phyloP scores from a whole-genome alignment of 2,113 vertebrate species.

The Tragelaphus strepsiceros region DNA sequence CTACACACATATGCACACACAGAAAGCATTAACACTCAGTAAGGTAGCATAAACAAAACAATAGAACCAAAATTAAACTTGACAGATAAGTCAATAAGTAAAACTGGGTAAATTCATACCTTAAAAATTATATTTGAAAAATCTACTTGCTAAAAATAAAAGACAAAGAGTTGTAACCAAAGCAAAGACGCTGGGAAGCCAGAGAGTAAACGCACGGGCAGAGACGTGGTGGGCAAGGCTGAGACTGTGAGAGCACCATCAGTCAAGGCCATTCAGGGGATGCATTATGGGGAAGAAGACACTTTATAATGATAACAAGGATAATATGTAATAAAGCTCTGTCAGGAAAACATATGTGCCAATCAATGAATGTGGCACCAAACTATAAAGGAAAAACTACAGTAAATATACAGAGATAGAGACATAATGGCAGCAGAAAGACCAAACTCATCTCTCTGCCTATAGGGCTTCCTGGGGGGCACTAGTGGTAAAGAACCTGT shows the following conservation, averaged over 20 bases:
- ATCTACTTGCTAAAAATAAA: neutral
- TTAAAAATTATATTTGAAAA: neutral
- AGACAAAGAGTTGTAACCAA: neutral
- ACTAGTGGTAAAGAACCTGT: neutral
- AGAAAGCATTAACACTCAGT: neutral
- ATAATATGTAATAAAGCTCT: neutral
- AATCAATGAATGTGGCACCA: neutral
- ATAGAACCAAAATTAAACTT: neutral
- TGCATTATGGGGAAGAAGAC: neutral
- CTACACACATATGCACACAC: neutral
- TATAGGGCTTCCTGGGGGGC: rapidly evolving
- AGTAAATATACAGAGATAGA: neutral
- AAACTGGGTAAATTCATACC: neutral
- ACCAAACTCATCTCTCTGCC: neutral
- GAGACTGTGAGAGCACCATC: neutral
- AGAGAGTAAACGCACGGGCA: rapidly evolving
- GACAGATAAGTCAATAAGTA: neutral
- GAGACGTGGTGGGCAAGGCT: neutral
- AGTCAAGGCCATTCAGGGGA: neutral
- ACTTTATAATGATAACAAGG: neutral
- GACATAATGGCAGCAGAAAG: neutral
- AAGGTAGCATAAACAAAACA: neutral
- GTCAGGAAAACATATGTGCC: neutral
- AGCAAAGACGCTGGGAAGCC: neutral
- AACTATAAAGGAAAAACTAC: neutral